phyloP scores from a whole-genome alignment of 2,797 vertebrate genomes.

The Eidolon dupreanum region DNA sequence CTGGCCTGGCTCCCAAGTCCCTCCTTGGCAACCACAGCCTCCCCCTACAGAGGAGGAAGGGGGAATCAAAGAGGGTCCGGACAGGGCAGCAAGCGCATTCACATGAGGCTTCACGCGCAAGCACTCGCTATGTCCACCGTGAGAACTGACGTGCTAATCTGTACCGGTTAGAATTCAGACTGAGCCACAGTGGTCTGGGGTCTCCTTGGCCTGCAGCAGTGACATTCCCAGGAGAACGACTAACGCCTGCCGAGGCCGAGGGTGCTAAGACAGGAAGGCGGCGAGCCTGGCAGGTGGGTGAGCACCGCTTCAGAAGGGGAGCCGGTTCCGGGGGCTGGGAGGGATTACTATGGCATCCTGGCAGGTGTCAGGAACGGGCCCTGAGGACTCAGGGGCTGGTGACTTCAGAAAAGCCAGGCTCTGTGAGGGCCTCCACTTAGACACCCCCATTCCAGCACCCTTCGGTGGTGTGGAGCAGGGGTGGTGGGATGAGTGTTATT shows the following conservation, averaged over 20 bases:
- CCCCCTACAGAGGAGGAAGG: background rate
- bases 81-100: accelerated
- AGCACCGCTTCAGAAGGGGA: background rate
- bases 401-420: background rate
- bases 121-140: background rate
- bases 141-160: background rate
- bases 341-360: background rate
- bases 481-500: background rate
- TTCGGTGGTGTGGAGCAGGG: too few relatives aligned
- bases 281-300: background rate
- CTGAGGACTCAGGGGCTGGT: background rate
- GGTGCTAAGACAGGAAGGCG: background rate
- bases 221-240: background rate
- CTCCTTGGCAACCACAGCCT: background rate
- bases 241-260: background rate
- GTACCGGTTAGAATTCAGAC: background rate
- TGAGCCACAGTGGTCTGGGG: background rate
- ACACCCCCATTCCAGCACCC: background rate
- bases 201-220: background rate
- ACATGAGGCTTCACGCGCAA: accelerated
- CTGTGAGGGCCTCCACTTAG: background rate
- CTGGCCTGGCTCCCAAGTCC: background rate
- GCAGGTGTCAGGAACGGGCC: background rate
- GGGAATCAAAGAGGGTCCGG: background rate
- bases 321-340: constrained; percentile 12